phyloP scores from a whole-genome alignment of 2,888 invertebrate species.

The Agriopis leucophaearia region DNA sequence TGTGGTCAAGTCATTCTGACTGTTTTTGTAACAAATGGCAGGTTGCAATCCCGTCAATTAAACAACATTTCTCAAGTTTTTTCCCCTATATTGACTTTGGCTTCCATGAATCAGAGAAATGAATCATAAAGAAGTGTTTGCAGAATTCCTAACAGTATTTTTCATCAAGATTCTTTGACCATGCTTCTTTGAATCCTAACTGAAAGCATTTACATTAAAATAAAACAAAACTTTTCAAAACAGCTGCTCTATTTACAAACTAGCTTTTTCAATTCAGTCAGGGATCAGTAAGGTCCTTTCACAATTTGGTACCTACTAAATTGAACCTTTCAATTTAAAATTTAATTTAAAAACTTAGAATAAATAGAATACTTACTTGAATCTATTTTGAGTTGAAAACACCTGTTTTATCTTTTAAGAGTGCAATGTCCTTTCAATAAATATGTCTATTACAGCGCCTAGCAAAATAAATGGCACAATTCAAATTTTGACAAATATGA shows the following conservation, averaged over 20 bases:
- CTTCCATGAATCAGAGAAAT: conserved; percentile 20
- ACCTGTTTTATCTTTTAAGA: conserved; percentile 15
- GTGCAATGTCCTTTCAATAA: conserved; percentile 9
- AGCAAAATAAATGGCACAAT: conserved; percentile 1
- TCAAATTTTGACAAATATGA: too few species aligned
- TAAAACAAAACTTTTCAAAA: not conserved
- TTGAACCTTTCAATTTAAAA: conserved; percentile 27
- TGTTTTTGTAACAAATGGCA: conserved; percentile 22
- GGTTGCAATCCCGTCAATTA: conserved; percentile 12
- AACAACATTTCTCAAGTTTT: conserved; percentile 15
- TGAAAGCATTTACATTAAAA: conserved; percentile 8
- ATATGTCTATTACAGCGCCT: not conserved
- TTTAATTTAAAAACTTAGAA: conserved; percentile 25
- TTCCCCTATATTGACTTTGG: conserved; percentile 13
- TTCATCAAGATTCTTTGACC: conserved; percentile 4
- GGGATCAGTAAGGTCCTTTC: conserved; percentile 20
- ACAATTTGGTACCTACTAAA: conserved; percentile 19
- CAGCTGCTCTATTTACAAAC: conserved; percentile 17
- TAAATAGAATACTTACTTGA: conserved; percentile 16
- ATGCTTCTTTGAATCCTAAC: not conserved
- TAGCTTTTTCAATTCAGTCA: not conserved
- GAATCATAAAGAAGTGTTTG: conserved; percentile 9
- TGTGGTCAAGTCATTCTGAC: not conserved
- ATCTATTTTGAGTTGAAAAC: conserved; percentile 20
- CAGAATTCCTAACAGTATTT: conserved; percentile 1